Conservation (phyloP, 1,140 invertebrate genomes). For the Trichoplusia ni region DNA sequence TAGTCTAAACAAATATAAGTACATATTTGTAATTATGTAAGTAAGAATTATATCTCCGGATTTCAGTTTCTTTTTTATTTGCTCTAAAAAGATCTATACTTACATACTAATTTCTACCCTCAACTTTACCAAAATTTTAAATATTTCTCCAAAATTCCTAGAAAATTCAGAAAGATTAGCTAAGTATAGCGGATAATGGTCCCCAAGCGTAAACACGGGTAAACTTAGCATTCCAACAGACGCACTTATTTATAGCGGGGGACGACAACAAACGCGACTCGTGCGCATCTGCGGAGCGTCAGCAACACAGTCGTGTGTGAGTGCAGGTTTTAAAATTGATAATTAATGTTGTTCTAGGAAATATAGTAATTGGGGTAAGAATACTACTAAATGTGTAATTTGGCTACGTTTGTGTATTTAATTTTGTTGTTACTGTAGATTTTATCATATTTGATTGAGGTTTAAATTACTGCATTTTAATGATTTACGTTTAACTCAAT, state of each 20-base stretch:
- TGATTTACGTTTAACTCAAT: no score
- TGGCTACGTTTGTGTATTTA: not conserved
- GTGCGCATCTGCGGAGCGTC: not conserved
- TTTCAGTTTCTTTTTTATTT: no score
- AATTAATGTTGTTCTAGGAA: not conserved
- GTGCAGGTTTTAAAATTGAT: not conserved
- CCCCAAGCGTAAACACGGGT: constrained; percentile 2
- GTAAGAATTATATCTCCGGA: no score
- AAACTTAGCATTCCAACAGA: constrained; percentile 8
- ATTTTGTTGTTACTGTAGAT: not conserved
- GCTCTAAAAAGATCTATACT: no score
- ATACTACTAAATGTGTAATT: not conserved
- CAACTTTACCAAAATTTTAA: no score
- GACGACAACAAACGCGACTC: constrained; percentile 16
- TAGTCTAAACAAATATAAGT: no score
- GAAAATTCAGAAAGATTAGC: not conserved
- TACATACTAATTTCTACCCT: no score
- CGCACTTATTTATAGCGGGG: constrained; percentile 9
- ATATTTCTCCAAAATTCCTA: not conserved
- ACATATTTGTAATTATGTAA: no score
- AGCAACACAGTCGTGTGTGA: not conserved
- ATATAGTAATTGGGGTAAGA: no score
- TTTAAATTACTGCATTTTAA: no score
- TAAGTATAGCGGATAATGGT: not conserved
- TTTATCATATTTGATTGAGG: no score